Base-by-base conservation (phyloP, 1,140 invertebrate species). In the Belonocnema kinseyi region DNA sequence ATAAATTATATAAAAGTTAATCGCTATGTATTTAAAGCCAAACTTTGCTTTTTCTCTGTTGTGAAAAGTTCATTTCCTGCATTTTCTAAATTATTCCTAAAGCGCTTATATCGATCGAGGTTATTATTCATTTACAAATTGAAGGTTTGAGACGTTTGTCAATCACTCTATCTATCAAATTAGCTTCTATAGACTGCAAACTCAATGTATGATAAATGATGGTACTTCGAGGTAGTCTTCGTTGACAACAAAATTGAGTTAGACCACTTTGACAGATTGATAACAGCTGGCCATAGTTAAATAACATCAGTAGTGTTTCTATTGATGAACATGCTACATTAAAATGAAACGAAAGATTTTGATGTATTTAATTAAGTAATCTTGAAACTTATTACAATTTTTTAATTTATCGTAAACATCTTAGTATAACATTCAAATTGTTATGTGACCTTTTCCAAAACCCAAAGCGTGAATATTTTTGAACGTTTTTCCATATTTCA, bases 131-230 rank as follows among this genome's bases (percentile, higher is more conserved):
- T 66, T 66, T 66, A 66, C 46, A 66, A 40, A 66, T 46, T 4
- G 61, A 66, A 66, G 21, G 26, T n/a, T 16, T n/a, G 26, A 66
- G 61, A 66, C 61, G 33, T 66, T 66, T 66, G 61, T 66, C 61
- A 66, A 66, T 66, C 61, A 66, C 61, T 66, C 61, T 66, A 66
- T 66, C 61, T n/a, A 46, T 33, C 33, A 66, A 33, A 66, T 66
- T 66, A 66, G 26, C 10, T 66, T 66, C 61, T 66, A 66, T 66
- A 66, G 4, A 40, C 26, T 40, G 26, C 26, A 26, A 66, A 33
- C 61, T 40, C n/a, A 16, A 6, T 66, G 61, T 66, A 66, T 66
- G 61, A 66, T 66, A n/a, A 40, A 66, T 66, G 14, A 14, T 66
- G n/a, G 3, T 66, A 66, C 26, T 66, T 61, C 13, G 17, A n/a